A percentile compares a stretch with the other conserved stretches of the same genome.
phyloP scores from a whole-genome alignment of 2,113 vertebrate species.

The Otocyon megalotis region DNA sequence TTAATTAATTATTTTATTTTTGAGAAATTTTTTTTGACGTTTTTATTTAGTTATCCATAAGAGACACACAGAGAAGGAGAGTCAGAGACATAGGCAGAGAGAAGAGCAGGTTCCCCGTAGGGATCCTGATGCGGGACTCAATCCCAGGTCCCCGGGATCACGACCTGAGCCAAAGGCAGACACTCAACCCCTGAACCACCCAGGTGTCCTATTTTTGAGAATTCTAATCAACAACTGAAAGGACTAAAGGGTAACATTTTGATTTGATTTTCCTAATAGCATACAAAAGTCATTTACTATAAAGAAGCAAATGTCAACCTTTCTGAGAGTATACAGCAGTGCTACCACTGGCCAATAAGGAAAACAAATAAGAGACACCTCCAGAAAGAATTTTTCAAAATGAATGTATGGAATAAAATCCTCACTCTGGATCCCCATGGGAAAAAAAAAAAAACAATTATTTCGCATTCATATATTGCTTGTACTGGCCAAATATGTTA shows the following conservation, averaged over 20 bases:
- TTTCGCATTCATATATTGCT: background rate
- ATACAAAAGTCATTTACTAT: background rate
- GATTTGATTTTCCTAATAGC: conserved; percentile 35
- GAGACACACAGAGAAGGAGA: too few relatives aligned
- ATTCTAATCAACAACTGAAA: conserved; percentile 19
- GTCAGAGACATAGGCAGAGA: too few relatives aligned
- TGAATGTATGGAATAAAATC: background rate
- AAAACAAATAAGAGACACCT: background rate
- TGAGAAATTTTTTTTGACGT: background rate
- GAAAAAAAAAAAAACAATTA: background rate
- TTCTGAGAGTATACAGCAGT: background rate
- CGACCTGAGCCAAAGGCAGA: too few relatives aligned
- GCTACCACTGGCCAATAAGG: background rate
- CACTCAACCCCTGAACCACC: too few relatives aligned
- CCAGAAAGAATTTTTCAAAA: conserved; percentile 16
- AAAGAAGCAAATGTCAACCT: background rate
- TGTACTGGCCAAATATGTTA: background rate
- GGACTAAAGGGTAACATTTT: background rate
- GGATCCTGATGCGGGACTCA: too few relatives aligned
- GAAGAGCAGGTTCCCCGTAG: too few relatives aligned
- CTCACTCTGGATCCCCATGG: background rate
- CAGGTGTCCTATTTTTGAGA: background rate
- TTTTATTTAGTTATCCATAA: too few relatives aligned
- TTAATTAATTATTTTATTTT: background rate
- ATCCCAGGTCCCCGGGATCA: too few relatives aligned